Conservation (phyloP, 2,888 invertebrate species). For the Calameuta idolon region DNA sequence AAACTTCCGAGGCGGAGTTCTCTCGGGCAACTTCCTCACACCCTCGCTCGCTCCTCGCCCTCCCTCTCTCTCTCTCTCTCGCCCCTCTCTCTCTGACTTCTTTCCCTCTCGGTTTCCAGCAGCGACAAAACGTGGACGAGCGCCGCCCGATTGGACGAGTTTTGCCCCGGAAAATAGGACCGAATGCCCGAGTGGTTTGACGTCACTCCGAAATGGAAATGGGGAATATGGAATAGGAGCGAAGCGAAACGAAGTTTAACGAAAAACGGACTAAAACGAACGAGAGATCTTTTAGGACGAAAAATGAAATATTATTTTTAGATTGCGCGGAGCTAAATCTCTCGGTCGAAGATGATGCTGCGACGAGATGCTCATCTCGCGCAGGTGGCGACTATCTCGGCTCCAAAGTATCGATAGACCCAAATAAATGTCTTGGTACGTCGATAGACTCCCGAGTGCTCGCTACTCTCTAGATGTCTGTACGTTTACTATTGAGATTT, state of each 20-base stretch:
- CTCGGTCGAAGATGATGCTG: slow-evolving; percentile 17
- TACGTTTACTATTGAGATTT: too few species aligned
- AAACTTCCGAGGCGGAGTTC: slow-evolving; percentile 32
- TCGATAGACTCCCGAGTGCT: too few species aligned
- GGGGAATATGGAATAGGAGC: not conserved
- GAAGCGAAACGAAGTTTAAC: not conserved
- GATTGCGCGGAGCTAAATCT: slow-evolving; percentile 34
- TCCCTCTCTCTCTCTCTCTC: too few species aligned
- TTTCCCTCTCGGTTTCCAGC: too few species aligned
- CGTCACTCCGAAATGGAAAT: not conserved
- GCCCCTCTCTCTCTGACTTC: too few species aligned
- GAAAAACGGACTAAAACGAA: not conserved
- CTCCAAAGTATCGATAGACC: too few species aligned
- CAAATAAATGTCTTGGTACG: too few species aligned
- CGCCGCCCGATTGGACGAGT: slow-evolving; percentile 4
- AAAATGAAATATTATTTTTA: slow-evolving; percentile 42
- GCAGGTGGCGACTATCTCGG: too few species aligned
- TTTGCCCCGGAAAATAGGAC: not conserved
- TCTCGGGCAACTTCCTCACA: slow-evolving; percentile 22
- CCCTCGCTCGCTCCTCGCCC: too few species aligned
- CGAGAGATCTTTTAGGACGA: not conserved
- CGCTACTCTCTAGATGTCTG: too few species aligned
- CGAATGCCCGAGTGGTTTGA: not conserved
- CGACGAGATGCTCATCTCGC: slow-evolving; percentile 23
- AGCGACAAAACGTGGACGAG: too few species aligned